Percentiles rank a stretch among this genome's conserved stretches.
Evolutionary conservation across 2,113 vertebrate species (phyloP).

Genomic region (Ardeotis arabs): DNA sequence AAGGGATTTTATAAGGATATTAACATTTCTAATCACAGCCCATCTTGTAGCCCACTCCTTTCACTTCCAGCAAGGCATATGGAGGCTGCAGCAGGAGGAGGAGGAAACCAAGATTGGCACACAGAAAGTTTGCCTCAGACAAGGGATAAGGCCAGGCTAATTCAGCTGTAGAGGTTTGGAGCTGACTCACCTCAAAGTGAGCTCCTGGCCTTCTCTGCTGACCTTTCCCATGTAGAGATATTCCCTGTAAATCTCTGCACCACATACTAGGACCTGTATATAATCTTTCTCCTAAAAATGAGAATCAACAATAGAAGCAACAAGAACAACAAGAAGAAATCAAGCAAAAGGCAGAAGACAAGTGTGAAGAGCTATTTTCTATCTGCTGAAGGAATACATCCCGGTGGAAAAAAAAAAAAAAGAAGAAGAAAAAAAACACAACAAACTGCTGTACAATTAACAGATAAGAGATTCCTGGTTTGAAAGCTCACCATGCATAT

Average conservation of each 20-base stretch:
- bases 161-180: not conserved
- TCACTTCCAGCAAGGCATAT: not conserved
- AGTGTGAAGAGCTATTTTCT: not conserved
- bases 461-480: conserved; percentile 17
- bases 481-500: conserved; percentile 14
- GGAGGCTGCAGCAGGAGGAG: not conserved
- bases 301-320: not conserved
- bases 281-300: not conserved
- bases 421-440: too few relatives aligned
- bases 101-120: not conserved
- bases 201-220: not conserved
- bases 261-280: not conserved
- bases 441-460: conserved; percentile 45
- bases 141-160: not conserved
- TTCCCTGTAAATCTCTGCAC: not conserved
- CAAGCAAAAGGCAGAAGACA: not conserved
- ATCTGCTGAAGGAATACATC: not conserved
- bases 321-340: not conserved
- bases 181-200: not conserved
- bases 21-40: not conserved
- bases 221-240: not conserved
- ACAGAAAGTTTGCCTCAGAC: not conserved
- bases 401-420: conserved; percentile 11
- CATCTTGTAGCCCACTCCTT: not conserved
- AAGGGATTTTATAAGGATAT: not conserved